These are phyloP conservation scores for Entomyzon cyanotis DNA, from an alignment of 2,113 vertebrate species.

Conservation along the genomic window DNA sequence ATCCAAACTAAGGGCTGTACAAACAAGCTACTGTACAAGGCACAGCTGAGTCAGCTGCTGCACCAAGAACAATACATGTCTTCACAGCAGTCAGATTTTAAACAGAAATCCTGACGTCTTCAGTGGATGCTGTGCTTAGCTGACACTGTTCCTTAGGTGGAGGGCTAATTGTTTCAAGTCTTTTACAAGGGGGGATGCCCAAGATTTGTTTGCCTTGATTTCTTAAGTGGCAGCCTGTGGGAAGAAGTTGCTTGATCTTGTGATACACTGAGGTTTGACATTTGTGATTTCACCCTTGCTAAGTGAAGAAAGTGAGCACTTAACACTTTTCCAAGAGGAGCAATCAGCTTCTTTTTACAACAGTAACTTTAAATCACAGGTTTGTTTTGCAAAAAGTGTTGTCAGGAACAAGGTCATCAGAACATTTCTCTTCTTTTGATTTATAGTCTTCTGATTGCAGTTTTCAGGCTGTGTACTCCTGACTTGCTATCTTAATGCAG, in stretches of 20 bases:
- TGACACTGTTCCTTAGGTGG: background rate
- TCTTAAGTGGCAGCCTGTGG: background rate
- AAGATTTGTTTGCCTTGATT: background rate
- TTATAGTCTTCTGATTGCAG: background rate
- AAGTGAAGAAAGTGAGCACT: background rate
- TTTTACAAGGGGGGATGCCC: background rate
- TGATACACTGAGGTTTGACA: background rate
- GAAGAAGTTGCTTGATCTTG: background rate
- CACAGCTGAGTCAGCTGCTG: background rate
- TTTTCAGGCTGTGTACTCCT: background rate
- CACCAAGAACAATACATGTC: background rate
- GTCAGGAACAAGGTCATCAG: background rate
- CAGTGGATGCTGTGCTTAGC: background rate
- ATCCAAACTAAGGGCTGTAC: background rate
- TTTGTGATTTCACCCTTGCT: background rate
- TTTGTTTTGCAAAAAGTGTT: background rate
- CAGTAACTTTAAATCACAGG: background rate
- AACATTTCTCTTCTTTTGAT: background rate
- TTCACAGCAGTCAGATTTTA: background rate
- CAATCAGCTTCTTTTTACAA: background rate
- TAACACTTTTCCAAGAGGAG: background rate
- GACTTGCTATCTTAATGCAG: background rate
- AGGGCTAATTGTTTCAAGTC: background rate
- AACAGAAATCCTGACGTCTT: background rate
- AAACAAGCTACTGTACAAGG: conserved; percentile 18